phyloP scores from a whole-genome alignment of 2,888 invertebrate species.

The Brachylomia viminalis region DNA sequence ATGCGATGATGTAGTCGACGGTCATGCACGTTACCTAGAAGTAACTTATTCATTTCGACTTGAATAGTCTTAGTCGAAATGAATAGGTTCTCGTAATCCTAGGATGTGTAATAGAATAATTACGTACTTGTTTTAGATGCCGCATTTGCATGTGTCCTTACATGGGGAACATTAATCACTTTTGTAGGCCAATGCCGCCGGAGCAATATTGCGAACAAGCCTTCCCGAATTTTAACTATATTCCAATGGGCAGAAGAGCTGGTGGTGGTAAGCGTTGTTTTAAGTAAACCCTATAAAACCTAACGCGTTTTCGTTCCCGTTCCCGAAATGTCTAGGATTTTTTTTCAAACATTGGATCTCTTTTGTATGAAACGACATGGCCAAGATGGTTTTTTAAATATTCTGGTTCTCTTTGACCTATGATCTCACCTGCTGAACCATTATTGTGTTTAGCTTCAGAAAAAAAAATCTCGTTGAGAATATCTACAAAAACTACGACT shows the following conservation, averaged over 20 bases:
- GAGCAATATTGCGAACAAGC: slow-evolving; percentile 79
- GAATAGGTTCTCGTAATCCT: neutral
- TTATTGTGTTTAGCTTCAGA: neutral
- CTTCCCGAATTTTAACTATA: slow-evolving; percentile 74
- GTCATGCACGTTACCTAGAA: too few species aligned
- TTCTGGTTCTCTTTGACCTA: neutral
- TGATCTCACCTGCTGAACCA: neutral
- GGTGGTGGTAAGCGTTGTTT: slow-evolving; percentile 22
- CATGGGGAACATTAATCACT: slow-evolving; percentile 76
- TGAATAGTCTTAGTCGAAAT: neutral
- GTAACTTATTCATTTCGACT: neutral
- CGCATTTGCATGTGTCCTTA: slow-evolving; percentile 82
- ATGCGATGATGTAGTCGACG: neutral
- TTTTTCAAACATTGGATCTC: neutral
- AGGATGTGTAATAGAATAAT: neutral
- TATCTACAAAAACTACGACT: neutral
- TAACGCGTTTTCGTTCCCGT: neutral
- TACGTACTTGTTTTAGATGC: slow-evolving; percentile 73
- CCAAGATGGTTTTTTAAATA: neutral
- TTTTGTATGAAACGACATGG: neutral
- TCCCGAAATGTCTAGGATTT: neutral
- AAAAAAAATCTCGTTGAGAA: neutral
- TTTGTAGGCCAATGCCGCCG: slow-evolving; percentile 78
- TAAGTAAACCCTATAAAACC: neutral
- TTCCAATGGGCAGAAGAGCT: slow-evolving; percentile 74